These are phyloP conservation scores for Calidris pugnax DNA, from an alignment of 2,113 vertebrate genomes.

Conservation along the genomic window DNA sequence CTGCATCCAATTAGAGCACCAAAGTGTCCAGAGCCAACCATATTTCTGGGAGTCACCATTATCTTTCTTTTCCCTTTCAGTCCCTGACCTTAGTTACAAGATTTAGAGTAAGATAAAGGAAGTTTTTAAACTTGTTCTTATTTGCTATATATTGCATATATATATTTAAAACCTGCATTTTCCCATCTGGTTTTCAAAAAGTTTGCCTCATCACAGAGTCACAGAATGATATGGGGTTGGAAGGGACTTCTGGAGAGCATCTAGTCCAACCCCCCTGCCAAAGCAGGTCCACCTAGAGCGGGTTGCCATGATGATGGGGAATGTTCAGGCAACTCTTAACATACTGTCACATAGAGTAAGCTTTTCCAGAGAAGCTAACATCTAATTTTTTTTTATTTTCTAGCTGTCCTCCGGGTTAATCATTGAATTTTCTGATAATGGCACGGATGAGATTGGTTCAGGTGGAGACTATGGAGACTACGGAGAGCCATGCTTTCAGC, in stretches of 20 bases:
- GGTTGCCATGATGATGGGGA: neutral
- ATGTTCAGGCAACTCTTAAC: neutral
- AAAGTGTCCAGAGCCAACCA: neutral
- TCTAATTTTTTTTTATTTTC: neutral
- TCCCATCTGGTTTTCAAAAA: neutral
- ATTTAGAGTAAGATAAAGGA: neutral
- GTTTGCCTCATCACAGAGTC: neutral
- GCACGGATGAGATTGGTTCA: slow-evolving; percentile 70
- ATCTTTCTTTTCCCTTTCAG: neutral
- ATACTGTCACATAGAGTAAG: neutral
- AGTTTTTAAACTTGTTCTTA: neutral
- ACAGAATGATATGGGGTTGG: no score
- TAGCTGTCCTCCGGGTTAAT: slow-evolving; percentile 68
- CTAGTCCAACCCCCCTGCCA: no score
- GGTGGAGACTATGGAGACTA: slow-evolving; percentile 78
- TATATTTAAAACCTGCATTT: neutral
- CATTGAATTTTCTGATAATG: slow-evolving; percentile 76
- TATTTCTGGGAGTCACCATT: neutral
- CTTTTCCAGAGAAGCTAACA: neutral
- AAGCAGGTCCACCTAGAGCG: no score
- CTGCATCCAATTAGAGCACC: neutral
- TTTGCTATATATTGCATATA: neutral
- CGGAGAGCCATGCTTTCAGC: slow-evolving; percentile 76
- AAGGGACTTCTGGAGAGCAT: no score
- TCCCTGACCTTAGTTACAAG: neutral